Percentiles rank a stretch among this genome's conserved stretches.
phyloP scores from a whole-genome alignment of 2,113 vertebrate genomes.

The Lynx canadensis region DNA sequence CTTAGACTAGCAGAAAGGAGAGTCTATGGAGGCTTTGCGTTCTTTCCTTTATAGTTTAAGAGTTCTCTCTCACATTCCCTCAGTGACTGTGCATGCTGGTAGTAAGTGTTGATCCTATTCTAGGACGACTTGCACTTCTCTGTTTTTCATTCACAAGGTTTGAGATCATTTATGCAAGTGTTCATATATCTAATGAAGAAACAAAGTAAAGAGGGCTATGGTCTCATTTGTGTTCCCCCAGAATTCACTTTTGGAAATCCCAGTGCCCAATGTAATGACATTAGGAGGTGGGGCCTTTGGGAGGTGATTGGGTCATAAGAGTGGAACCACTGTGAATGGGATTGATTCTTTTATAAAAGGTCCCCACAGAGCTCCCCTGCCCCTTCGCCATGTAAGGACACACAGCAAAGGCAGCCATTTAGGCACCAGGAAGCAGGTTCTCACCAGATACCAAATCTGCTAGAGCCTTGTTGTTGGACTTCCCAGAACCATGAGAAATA shows the following conservation, averaged over 20 bases:
- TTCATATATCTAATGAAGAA: background rate
- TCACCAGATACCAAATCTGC: too few species aligned
- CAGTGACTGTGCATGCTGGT: background rate
- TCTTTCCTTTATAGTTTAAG: background rate
- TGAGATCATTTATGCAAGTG: background rate
- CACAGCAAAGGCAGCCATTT: rapidly evolving
- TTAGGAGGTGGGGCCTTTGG: background rate
- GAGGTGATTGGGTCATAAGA: background rate
- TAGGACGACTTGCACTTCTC: background rate
- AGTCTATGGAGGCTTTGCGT: background rate
- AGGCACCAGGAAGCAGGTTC: background rate
- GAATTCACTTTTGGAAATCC: background rate
- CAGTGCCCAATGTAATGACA: background rate
- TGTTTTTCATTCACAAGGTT: background rate
- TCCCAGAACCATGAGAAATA: background rate
- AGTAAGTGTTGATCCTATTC: background rate
- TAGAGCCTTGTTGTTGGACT: background rate
- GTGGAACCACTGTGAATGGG: background rate
- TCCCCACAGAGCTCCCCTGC: background rate
- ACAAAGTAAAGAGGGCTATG: background rate
- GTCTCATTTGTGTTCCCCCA: background rate
- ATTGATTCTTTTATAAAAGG: too few species aligned
- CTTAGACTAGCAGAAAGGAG: background rate
- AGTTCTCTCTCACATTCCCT: too few species aligned
- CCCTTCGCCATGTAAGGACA: background rate